Percentiles rank a stretch among this genome's conserved stretches.
Conservation (phyloP, 2,797 vertebrate genomes). For the Mallotus villosus region DNA sequence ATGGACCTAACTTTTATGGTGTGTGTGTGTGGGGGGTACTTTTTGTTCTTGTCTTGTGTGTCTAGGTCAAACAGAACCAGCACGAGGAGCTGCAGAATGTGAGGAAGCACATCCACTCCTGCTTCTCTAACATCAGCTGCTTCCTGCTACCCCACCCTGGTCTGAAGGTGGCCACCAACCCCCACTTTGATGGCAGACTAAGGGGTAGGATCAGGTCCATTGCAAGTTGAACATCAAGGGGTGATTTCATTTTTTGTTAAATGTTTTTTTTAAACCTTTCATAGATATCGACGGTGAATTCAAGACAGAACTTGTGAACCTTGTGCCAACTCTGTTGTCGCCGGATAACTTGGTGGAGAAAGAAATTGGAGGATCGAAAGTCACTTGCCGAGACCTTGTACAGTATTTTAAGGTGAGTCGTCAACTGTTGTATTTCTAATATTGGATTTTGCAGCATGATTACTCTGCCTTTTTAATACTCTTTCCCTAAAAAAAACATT, state of each 20-base stretch:
- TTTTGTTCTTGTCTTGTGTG: not conserved
- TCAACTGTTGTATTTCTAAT: not conserved
- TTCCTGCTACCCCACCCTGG: constrained; percentile 90
- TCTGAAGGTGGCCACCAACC: constrained; percentile 89
- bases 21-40: not conserved
- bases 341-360: constrained; percentile 87
- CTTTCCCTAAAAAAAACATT: not conserved
- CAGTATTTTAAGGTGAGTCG: constrained; percentile 87
- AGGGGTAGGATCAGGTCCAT: constrained; percentile 69
- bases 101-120: constrained; percentile 88
- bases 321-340: constrained; percentile 82
- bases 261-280: not conserved
- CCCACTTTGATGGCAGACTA: constrained; percentile 85
- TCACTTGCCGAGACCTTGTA: constrained; percentile 87
- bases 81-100: constrained; percentile 90
- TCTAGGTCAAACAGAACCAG: constrained; percentile 85
- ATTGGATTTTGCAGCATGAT: not conserved
- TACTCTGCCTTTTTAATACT: not conserved
- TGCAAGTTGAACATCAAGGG: not conserved
- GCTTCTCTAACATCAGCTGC: constrained; percentile 87
- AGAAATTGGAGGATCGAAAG: constrained; percentile 86
- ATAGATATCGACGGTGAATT: constrained; percentile 86
- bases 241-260: not conserved
- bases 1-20: too few relatives aligned
- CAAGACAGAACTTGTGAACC: constrained; percentile 78